Conservation (phyloP, 2,113 vertebrate species). For the Willisornis vidua region DNA sequence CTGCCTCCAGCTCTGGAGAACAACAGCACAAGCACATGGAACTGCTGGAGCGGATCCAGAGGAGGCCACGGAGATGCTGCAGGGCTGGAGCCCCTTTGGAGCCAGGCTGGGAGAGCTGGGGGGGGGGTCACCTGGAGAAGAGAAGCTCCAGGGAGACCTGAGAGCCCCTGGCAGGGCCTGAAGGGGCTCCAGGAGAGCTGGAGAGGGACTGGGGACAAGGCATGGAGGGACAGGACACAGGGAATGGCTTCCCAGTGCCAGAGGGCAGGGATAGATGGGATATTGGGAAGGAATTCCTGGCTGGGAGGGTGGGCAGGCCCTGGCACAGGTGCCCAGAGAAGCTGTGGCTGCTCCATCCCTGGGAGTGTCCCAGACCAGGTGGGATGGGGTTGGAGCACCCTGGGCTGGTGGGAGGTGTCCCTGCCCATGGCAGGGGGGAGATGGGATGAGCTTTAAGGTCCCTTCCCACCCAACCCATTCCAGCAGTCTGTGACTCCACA, state of each 20-base stretch:
- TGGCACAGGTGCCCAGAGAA: too few species aligned
- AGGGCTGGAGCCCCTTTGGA: neutral
- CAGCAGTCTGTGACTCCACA: neutral
- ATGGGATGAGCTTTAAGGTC: rapidly evolving
- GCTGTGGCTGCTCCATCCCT: neutral
- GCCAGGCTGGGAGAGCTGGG: neutral
- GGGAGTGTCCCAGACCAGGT: neutral
- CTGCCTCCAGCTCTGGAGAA: neutral
- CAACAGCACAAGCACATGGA: rapidly evolving
- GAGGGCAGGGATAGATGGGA: too few species aligned
- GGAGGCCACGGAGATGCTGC: rapidly evolving
- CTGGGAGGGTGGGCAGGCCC: too few species aligned
- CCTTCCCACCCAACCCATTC: neutral
- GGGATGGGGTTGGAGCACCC: neutral
- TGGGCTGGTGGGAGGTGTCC: neutral
- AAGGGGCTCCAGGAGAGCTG: neutral
- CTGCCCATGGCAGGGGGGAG: neutral
- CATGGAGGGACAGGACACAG: neutral
- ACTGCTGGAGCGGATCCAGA: neutral
- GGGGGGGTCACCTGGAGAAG: neutral
- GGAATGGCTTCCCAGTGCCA: neutral
- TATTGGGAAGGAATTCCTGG: too few species aligned
- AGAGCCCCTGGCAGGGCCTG: neutral
- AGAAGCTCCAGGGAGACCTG: neutral
- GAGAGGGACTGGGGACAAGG: neutral